Evolutionary conservation across 1,140 invertebrate genomes (phyloP), one percentile per base, ranked within the genome.

Genomic region (Archegozetes longisetosus): DNA sequence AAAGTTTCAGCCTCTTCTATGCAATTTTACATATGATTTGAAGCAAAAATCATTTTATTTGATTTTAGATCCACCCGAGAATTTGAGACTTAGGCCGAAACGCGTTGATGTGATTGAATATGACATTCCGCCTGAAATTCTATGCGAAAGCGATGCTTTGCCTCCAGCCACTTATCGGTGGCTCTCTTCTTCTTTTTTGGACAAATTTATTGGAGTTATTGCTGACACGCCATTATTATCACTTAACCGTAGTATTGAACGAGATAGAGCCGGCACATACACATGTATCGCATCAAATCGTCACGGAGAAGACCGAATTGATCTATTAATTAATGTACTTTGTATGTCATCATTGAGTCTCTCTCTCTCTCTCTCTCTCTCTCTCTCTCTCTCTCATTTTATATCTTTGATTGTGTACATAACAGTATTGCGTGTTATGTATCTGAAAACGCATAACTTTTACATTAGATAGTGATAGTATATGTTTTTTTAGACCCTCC

Each of bases 21-120:
- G n/a, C n/a, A n/a, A n/a, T n/a, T n/a, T n/a, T n/a, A n/a, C n/a
- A n/a, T n/a, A n/a, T n/a, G n/a, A n/a, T n/a, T n/a, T n/a, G n/a
- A n/a, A n/a, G n/a, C 1, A 52, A 52, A 50, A 2, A 4, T 2
- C 2, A 27, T 55, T 2, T 55, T 47, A 47, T 55, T 26, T 51
- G 46, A 32, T 29, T 56, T 73, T 74, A 92, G 88, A 86, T 79
- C 84, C 88, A 58, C 88, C 88, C 3, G 84, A 88, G 68, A 82
- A 87, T 66, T 80, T 89, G 64, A 82, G 79, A 0, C 82, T 90
- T 3, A 82, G 82, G 0, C 79, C 81, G 13, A 75, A 73, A 47
- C 72, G 79, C 25, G 78, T 90, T 23, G 80, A 82, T 61, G 86
- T 93, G 9, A 77, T 79, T 24, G 87, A 88, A 69, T 80, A 83